Percentiles rank a stretch among this genome's conserved stretches.
Evolutionary conservation across 2,888 invertebrate genomes (phyloP).

Genomic region (Meandrusa payeni): DNA sequence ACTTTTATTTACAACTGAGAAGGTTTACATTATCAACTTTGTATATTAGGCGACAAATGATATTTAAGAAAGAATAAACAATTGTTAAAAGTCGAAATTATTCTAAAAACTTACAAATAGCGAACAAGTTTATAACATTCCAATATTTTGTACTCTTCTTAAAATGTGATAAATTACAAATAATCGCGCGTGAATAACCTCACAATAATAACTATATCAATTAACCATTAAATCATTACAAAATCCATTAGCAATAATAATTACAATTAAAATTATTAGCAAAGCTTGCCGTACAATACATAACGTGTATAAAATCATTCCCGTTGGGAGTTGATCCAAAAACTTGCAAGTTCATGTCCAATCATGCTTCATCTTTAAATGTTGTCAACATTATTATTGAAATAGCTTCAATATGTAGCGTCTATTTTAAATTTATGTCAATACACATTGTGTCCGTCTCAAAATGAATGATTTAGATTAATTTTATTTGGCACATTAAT

Average conservation of each 20-base stretch:
- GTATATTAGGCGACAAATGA: slow-evolving; percentile 72
- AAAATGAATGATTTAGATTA: too few species aligned
- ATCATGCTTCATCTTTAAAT: background rate
- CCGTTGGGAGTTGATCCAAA: slow-evolving; percentile 29
- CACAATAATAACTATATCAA: slow-evolving; percentile 76
- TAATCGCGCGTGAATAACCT: slow-evolving; percentile 64
- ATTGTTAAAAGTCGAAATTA: slow-evolving; percentile 70
- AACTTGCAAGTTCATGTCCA: too few species aligned
- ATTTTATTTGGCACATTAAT: too few species aligned
- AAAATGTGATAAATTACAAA: slow-evolving; percentile 80
- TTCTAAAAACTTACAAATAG: slow-evolving; percentile 74
- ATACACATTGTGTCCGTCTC: too few species aligned
- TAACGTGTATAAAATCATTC: slow-evolving; percentile 55
- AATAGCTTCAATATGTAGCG: too few species aligned
- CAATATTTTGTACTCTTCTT: slow-evolving; percentile 80
- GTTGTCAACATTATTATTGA: too few species aligned
- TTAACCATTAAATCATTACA: slow-evolving; percentile 77
- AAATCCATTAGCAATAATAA: slow-evolving; percentile 66
- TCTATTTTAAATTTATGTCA: too few species aligned
- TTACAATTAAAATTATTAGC: slow-evolving; percentile 70
- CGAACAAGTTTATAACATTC: slow-evolving; percentile 79
- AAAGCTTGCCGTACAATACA: slow-evolving; percentile 63
- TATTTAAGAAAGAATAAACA: slow-evolving; percentile 63
- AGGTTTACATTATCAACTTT: slow-evolving; percentile 62
- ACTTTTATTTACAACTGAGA: slow-evolving; percentile 74